Conservation (phyloP, 2,888 invertebrate species). For the Julus scandinavius region DNA sequence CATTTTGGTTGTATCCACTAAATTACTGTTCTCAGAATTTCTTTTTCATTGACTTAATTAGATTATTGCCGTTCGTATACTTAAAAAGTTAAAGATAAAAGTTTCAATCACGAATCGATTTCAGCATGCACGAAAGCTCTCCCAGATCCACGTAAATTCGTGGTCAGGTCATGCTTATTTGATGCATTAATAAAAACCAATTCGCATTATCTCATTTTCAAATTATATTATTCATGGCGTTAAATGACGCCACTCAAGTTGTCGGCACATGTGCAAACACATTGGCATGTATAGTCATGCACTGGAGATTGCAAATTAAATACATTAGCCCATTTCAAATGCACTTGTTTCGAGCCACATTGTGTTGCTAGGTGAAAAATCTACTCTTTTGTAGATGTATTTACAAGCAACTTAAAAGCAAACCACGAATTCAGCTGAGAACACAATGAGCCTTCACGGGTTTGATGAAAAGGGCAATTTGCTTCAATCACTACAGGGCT, state of each 20-base stretch:
- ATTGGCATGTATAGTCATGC: constrained; percentile 3
- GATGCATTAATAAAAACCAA: neutral
- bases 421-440: no score
- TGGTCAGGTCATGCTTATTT: neutral
- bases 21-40: neutral
- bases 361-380: neutral
- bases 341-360: constrained; percentile 4
- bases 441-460: no score
- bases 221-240: neutral
- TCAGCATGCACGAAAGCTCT: neutral
- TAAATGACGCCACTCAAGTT: constrained; percentile 9
- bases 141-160: neutral
- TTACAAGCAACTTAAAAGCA: no score
- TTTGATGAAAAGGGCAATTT: no score
- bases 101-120: neutral
- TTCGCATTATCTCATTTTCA: constrained; percentile 4
- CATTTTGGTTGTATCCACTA: neutral
- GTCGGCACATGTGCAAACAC: neutral
- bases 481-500: no score
- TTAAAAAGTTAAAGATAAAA: neutral
- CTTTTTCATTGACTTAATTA: constrained; percentile 12
- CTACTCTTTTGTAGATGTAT: neutral
- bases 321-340: neutral
- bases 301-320: constrained; percentile 28
- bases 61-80: constrained; percentile 5